A percentile compares a stretch with the other conserved stretches of the same genome.
Conservation (phyloP, 2,888 invertebrate species). For the Auanema freiburgensis region DNA sequence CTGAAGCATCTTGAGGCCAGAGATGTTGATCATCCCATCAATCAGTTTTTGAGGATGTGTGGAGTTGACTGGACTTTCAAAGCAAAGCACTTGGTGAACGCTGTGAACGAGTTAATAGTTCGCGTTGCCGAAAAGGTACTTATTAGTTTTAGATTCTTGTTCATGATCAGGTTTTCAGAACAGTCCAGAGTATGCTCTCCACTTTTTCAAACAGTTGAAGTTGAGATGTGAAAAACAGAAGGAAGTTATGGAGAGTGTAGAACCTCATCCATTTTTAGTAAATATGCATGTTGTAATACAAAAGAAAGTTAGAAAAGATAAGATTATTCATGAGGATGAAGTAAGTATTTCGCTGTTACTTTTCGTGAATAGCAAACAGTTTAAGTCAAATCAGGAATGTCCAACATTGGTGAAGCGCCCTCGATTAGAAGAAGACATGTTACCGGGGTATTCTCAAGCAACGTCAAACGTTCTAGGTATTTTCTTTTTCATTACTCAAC, state of each 20-base stretch:
- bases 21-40: constrained; percentile 5
- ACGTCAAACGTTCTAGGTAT: too few relatives aligned
- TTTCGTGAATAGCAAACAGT: too few relatives aligned
- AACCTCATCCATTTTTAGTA: background rate
- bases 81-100: background rate
- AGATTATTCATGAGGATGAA: background rate
- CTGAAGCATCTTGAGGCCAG: background rate
- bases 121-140: background rate
- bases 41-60: constrained; percentile 8
- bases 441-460: too few relatives aligned
- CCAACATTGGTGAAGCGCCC: too few relatives aligned
- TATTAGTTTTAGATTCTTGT: background rate
- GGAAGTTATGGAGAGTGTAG: background rate
- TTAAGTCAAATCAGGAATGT: too few relatives aligned
- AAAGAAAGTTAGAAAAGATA: background rate
- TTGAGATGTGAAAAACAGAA: background rate
- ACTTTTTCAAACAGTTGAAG: background rate
- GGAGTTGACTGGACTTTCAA: constrained; percentile 5
- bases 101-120: background rate
- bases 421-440: too few relatives aligned
- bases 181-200: background rate
- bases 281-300: background rate
- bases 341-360: too few relatives aligned
- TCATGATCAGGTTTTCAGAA: background rate
- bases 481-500: too few relatives aligned